phyloP scores from a whole-genome alignment of 1,140 invertebrate species.

The Halyomorpha halys region DNA sequence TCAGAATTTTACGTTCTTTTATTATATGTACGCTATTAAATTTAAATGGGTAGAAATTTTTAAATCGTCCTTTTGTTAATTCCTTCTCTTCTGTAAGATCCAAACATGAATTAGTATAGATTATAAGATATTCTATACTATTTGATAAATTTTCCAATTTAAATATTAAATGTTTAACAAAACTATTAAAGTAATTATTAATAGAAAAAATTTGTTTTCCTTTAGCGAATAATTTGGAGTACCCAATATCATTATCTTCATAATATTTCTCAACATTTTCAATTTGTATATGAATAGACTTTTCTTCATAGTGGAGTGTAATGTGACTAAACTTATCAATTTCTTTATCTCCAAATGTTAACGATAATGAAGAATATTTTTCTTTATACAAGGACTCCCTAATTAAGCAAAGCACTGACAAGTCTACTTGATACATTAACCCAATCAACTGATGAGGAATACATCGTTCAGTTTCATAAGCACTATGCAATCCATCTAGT shows the following conservation, averaged over 20 bases:
- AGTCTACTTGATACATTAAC: not conserved
- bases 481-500: not conserved
- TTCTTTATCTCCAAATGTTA: not conserved
- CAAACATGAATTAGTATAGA: not conserved
- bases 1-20: not conserved
- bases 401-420: not conserved
- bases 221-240: not conserved
- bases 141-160: not conserved
- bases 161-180: not conserved
- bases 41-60: not conserved
- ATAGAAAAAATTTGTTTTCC: not conserved
- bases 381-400: not conserved
- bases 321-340: not conserved
- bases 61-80: not conserved
- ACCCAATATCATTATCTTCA: not conserved
- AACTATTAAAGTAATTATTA: not conserved
- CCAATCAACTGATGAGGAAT: not conserved
- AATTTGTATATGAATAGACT: slow-evolving; percentile 2
- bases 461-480: not conserved
- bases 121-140: not conserved
- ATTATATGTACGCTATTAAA: not conserved
- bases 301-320: not conserved
- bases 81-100: not conserved
- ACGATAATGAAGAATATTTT: not conserved
- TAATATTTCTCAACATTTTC: not conserved